Base-by-base conservation (phyloP, 1,140 invertebrate species). In the Drosophila bocqueti region DNA sequence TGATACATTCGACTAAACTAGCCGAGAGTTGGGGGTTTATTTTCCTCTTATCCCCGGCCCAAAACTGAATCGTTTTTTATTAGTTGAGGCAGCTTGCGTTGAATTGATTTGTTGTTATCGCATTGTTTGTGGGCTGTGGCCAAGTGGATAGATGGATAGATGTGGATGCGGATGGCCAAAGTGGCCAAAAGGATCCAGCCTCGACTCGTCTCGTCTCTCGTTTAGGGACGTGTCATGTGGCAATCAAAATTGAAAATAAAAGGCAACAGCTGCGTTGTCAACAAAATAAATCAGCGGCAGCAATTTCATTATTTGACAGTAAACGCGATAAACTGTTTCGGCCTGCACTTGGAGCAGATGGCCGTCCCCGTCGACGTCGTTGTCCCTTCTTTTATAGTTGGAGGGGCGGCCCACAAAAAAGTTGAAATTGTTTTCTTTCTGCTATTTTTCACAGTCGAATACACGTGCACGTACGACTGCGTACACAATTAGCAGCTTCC, bases 281-380 rank as follows among this genome's bases (percentile, higher is more conserved):
- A 90, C 85, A 90, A 90, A 73, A 90, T 90, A 90, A 90, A 90
- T 90, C 85, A 85, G 85, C 79, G 81, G 66, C 81, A 78, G 69
- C 85, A 90, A 90, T 90, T 90, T 90, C 85, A 90, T 90, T 90
- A 90, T 90, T 90, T 90, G 85, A 90, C 85, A 90, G 81, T 90
- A 90, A 90, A 90, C 85, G 85, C 85, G 85, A 90, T 90, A 90
- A 90, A 90, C 85, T 91, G 86, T 90, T 64, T 80, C 74, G 64
- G 55, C 55, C 29, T 50, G 54, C 61, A 46, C 59, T 60, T 43
- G 38, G 66, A 73, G 4, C 69, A 73, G 69, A 60, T 73, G 69
- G 21, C 21, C 29, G 26, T 18, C 15, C 21, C 18, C 24, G 24
- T 24, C 24, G 24, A 24, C 24, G 24, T 24, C 24, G 24, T 24